Conservation (phyloP, 2,113 vertebrate genomes). For the Tinamus guttatus region DNA sequence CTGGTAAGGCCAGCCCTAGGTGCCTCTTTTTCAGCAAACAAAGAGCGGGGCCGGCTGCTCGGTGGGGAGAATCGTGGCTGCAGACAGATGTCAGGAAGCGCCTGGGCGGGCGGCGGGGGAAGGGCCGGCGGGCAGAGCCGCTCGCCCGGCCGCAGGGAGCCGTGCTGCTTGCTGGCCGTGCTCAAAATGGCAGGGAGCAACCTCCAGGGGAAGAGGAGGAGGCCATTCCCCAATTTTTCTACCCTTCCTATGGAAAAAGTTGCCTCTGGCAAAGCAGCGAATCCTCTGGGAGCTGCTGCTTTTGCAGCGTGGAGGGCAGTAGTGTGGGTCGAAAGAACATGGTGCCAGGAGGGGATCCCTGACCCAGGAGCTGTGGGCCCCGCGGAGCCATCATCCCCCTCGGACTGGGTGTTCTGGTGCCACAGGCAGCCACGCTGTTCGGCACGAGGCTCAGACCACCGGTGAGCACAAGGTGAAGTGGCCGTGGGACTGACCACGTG, state of each 20-base stretch:
- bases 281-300: background rate
- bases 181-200: background rate
- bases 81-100: conserved; percentile 65
- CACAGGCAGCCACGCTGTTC: rapidly evolving
- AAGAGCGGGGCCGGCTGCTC: background rate
- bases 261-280: background rate
- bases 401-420: rapidly evolving
- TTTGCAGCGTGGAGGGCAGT: background rate
- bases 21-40: background rate
- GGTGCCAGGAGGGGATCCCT: background rate
- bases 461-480: background rate
- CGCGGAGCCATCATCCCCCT: too few relatives aligned
- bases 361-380: too few relatives aligned
- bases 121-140: background rate
- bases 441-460: background rate
- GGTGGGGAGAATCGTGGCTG: background rate
- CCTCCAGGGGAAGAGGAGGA: background rate
- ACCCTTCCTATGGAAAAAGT: background rate
- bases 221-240: background rate
- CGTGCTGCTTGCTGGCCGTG: background rate
- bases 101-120: conserved; percentile 3
- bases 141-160: background rate
- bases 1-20: background rate
- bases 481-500: background rate
- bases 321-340: background rate